A percentile compares a stretch with the other conserved stretches of the same genome.
Evolutionary conservation across 2,797 vertebrate genomes (phyloP).

Genomic region (Artibeus jamaicensis): DNA sequence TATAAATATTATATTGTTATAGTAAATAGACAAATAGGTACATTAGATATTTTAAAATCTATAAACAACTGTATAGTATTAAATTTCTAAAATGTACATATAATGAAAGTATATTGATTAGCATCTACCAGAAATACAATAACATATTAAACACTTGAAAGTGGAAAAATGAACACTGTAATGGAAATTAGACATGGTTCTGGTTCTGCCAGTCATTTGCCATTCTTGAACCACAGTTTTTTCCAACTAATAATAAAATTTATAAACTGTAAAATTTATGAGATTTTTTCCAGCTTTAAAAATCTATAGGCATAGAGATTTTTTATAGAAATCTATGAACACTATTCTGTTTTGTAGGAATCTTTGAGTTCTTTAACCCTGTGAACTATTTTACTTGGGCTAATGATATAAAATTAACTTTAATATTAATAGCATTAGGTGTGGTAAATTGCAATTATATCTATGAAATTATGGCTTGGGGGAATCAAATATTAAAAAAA

Average conservation of each 20-base stretch:
- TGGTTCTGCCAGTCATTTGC: neutral
- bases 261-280: neutral
- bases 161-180: neutral
- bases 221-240: neutral
- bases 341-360: neutral
- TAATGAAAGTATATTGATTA: neutral
- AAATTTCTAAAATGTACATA: neutral
- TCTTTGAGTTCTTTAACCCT: neutral
- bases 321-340: neutral
- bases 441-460: constrained; percentile 34
- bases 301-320: neutral
- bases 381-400: neutral
- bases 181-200: neutral
- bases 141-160: neutral
- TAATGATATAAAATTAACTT: constrained; percentile 33
- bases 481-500: neutral
- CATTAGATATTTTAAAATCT: neutral
- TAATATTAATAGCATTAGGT: neutral
- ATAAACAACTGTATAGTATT: neutral
- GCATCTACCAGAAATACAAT: neutral
- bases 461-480: constrained; percentile 14
- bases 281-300: neutral
- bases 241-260: neutral
- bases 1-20: neutral
- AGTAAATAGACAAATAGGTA: neutral